Conservation (phyloP, 2,888 invertebrate genomes). For the Allacma fusca region DNA sequence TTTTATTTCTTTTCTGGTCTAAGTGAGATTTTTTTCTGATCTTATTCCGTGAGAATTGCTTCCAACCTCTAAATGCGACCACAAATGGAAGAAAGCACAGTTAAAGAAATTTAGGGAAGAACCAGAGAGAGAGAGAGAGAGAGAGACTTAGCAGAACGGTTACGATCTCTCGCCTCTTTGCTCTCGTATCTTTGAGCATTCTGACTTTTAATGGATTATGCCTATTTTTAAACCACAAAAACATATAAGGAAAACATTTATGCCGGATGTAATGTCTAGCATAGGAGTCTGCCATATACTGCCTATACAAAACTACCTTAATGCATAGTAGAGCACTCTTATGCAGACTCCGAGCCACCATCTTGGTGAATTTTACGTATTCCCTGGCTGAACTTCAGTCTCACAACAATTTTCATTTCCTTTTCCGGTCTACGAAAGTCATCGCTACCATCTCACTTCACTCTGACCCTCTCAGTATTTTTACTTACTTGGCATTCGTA, state of each 20-base stretch:
- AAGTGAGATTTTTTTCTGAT: too few relatives aligned
- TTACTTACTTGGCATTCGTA: too few relatives aligned
- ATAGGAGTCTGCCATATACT: too few relatives aligned
- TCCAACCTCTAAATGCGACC: neutral
- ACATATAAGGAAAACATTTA: slow-evolving; percentile 9
- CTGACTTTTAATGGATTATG: slow-evolving; percentile 42
- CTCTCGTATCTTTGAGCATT: slow-evolving; percentile 26
- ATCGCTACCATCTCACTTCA: slow-evolving; percentile 23
- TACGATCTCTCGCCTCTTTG: slow-evolving; percentile 1
- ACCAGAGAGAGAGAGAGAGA: too few relatives aligned
- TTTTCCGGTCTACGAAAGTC: slow-evolving; percentile 57
- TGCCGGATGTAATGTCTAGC: too few relatives aligned
- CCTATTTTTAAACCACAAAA: slow-evolving; percentile 48
- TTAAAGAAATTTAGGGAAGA: neutral
- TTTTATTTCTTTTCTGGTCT: too few relatives aligned
- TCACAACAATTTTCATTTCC: slow-evolving; percentile 61
- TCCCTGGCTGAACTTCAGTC: slow-evolving; percentile 7
- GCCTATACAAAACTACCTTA: neutral
- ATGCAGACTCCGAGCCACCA: too few relatives aligned
- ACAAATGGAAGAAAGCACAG: neutral
- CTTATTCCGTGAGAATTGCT: neutral
- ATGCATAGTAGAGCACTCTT: too few relatives aligned
- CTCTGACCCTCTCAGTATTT: too few relatives aligned
- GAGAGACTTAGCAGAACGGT: slow-evolving; percentile 14
- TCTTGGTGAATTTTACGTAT: slow-evolving; percentile 21